Evolutionary conservation across 2,113 vertebrate genomes (phyloP), one percentile per base, ranked within the genome.

Genomic region (Dicrurus megarhynchus): DNA sequence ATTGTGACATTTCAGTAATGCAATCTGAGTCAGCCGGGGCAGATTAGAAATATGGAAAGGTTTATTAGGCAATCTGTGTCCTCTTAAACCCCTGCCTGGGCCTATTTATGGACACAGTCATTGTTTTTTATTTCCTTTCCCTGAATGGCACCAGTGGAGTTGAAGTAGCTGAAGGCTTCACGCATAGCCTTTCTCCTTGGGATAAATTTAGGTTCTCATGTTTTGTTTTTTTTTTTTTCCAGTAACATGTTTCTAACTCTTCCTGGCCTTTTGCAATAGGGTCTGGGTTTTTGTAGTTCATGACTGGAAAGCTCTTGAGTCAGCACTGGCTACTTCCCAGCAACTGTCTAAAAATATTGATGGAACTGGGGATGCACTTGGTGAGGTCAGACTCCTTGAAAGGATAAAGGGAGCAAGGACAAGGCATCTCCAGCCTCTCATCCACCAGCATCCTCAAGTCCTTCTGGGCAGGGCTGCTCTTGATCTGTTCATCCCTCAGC

Each of bases 91-190:
- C 57, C 69, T 71, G 88, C 86, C 83, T 75, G 73, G 61, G 57
- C 3, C 2, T 94, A 91, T 96, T 96, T 94, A 81, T 81, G 93
- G 92, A 78, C 52, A 53, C 16, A 75, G 76, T 56, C 53, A 87
- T 81, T 95, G 95, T 64, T 67, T 90, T 90, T 93, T 81, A 78
- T 84, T 95, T 96, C 88, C 90, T 95, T 89, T 89, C 85, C 83
- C 86, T 71, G 73, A 91, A 90, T 2, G n/a, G 59, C 68, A 90
- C 52, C 41, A 55, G 78, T 5, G 7, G 67, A 82, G 26, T 32
- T 46, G 65, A 93, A 91, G 50, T 32, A 91, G 70, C 46, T 30
- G 35, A 65, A 93, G 35, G 49, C 50, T 93, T 89, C 67, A 85
- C 79, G 57, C n/a, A 41, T 52, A 63, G 50, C 55, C 75, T 89